Evolutionary conservation across 2,113 vertebrate genomes (phyloP).

Genomic region (Cervus canadensis): DNA sequence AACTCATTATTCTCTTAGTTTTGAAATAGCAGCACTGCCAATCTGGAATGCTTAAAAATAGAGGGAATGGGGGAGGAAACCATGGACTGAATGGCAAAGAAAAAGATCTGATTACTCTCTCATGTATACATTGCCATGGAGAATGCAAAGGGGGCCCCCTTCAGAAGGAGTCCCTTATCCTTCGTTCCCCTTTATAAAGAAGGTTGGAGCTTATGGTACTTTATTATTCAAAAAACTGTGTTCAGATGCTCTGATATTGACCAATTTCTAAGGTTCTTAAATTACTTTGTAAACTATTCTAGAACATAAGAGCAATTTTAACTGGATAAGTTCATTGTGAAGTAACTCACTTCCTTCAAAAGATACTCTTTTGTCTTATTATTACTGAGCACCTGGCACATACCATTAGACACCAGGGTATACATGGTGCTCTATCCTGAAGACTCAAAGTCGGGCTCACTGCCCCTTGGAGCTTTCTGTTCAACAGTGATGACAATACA

Average conservation of each 20-base stretch:
- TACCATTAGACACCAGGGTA: background rate
- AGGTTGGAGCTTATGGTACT: background rate
- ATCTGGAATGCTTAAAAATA: background rate
- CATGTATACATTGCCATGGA: background rate
- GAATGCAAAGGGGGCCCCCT: background rate
- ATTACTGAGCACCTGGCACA: background rate
- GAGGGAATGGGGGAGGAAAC: background rate
- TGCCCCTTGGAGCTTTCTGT: background rate
- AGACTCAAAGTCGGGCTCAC: background rate
- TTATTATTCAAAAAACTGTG: background rate
- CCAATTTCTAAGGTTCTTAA: background rate
- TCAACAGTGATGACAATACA: background rate
- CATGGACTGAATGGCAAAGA: background rate
- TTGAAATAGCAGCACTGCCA: background rate
- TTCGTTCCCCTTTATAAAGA: background rate
- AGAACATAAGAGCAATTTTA: background rate
- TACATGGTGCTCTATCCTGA: background rate
- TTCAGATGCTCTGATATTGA: background rate
- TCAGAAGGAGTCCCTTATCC: background rate
- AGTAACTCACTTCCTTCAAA: background rate
- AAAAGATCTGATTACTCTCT: background rate
- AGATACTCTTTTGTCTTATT: background rate
- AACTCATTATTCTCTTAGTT: background rate
- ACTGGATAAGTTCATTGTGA: background rate
- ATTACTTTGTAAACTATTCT: background rate